Conservation (phyloP, 2,113 vertebrate species). For the Oxygymnocypris stewartii region DNA sequence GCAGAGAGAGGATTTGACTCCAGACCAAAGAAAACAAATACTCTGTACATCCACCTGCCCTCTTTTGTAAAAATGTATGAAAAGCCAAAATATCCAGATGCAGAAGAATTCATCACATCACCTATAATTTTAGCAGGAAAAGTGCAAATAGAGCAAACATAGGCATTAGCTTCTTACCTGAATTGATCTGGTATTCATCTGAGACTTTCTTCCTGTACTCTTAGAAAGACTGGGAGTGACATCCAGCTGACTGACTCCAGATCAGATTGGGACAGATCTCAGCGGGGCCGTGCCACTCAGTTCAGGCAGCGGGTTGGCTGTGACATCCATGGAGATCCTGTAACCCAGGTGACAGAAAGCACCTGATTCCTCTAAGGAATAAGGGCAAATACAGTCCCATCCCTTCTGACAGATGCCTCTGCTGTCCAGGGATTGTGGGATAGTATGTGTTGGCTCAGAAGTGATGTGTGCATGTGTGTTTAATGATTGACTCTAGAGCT, state of each 20-base stretch:
- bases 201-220: constrained; percentile 3
- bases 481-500: constrained; percentile 57
- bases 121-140: not conserved
- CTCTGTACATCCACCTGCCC: not conserved
- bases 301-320: constrained; percentile 40
- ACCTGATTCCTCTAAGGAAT: constrained; percentile 55
- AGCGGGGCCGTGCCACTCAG: not conserved
- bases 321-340: constrained; percentile 51
- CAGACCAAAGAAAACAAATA: not conserved
- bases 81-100: not conserved
- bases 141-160: not conserved
- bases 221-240: not conserved
- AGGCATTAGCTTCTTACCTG: constrained; percentile 30
- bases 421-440: constrained; percentile 33
- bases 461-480: constrained; percentile 30
- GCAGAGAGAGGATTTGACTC: not conserved
- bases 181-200: not conserved
- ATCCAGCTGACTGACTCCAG: constrained; percentile 35
- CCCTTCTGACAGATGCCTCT: constrained; percentile 28
- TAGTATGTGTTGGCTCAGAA: constrained; percentile 31
- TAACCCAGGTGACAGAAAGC: constrained; percentile 52
- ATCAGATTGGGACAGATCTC: constrained; percentile 30
- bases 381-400: constrained; percentile 14
- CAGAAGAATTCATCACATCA: not conserved
- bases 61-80: not conserved